Conservation (phyloP, 2,888 invertebrate species). For the Opisthograptis luteolata region DNA sequence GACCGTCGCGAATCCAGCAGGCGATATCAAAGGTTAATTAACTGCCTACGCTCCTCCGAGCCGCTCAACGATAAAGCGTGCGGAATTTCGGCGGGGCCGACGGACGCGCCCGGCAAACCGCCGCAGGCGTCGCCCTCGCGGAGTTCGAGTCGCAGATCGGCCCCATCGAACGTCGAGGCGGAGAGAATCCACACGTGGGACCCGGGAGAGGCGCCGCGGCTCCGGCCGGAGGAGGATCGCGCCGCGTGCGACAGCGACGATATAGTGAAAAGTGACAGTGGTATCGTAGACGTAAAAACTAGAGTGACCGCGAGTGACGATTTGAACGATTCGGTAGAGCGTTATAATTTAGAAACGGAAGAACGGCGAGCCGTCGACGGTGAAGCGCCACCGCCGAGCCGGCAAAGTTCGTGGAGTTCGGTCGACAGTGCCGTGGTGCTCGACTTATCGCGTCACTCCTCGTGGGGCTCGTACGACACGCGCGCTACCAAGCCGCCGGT, state of each 20-base stretch:
- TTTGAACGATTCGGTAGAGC: slow-evolving; percentile 89
- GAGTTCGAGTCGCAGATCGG: slow-evolving; percentile 57
- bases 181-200: slow-evolving; percentile 88
- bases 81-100: neutral
- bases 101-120: slow-evolving; percentile 42
- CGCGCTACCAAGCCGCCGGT: slow-evolving; percentile 61
- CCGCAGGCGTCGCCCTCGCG: slow-evolving; percentile 58
- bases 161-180: slow-evolving; percentile 57
- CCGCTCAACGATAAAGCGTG: neutral
- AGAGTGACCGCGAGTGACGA: slow-evolving; percentile 82
- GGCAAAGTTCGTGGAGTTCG: slow-evolving; percentile 91
- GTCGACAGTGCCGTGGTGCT: slow-evolving; percentile 91
- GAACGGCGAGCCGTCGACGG: slow-evolving; percentile 63
- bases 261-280: slow-evolving; percentile 82
- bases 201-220: slow-evolving; percentile 82
- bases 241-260: slow-evolving; percentile 66
- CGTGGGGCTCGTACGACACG: slow-evolving; percentile 92
- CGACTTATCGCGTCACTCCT: slow-evolving; percentile 90
- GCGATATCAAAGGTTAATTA: slow-evolving; percentile 42
- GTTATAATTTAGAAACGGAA: slow-evolving; percentile 84
- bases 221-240: slow-evolving; percentile 54
- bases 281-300: slow-evolving; percentile 74
- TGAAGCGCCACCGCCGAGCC: slow-evolving; percentile 67
- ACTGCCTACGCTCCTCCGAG: slow-evolving; percentile 31
- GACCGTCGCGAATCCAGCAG: slow-evolving; percentile 60